Evolutionary conservation across 2,113 vertebrate genomes (phyloP).

Genomic region (Psammodynastes pulverulentus): DNA sequence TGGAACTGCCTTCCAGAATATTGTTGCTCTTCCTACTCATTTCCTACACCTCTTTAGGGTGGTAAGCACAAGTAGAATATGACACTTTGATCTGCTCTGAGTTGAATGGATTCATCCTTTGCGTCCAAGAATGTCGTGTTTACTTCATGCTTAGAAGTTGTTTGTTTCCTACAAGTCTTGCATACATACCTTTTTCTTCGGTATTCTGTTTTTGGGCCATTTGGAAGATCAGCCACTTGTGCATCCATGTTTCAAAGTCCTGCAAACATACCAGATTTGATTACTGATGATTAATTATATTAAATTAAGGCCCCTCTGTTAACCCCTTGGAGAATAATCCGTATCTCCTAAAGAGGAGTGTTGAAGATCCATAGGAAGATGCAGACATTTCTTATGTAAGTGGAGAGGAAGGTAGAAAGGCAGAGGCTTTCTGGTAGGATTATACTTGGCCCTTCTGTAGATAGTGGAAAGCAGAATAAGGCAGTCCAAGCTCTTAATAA

Average conservation of each 20-base stretch:
- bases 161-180: not conserved
- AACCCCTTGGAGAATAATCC: not conserved
- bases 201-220: constrained; percentile 71
- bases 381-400: not conserved
- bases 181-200: constrained; percentile 58
- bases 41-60: not conserved
- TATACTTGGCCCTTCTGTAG: not conserved
- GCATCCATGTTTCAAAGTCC: constrained; percentile 84
- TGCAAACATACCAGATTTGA: constrained; percentile 39
- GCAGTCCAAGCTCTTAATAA: not conserved
- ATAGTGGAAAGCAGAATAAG: not conserved
- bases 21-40: not conserved
- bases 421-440: not conserved
- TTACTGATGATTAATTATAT: constrained; percentile 1
- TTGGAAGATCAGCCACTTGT: constrained; percentile 85
- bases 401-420: not conserved
- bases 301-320: not conserved
- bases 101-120: not conserved
- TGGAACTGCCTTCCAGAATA: not conserved
- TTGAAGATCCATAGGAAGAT: not conserved
- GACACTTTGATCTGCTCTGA: not conserved
- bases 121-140: not conserved
- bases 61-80: not conserved
- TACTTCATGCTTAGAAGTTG: not conserved
- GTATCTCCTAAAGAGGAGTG: not conserved